Evolutionary conservation across 1,140 invertebrate genomes (phyloP).

Genomic region (Drosophila arawakana): DNA sequence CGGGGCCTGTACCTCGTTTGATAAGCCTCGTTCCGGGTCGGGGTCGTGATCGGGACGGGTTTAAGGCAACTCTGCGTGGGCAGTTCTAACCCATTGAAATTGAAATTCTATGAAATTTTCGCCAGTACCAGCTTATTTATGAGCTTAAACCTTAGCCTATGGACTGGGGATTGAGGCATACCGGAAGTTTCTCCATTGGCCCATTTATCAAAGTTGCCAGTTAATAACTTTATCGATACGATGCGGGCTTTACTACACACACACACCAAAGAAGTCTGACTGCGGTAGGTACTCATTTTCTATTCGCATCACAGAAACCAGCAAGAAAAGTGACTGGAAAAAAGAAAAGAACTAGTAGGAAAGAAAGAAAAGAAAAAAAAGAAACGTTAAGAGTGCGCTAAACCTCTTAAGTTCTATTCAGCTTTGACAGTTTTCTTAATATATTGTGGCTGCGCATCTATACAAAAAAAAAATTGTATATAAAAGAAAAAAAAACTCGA

Average conservation of each 20-base stretch:
- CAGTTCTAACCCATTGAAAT: constrained; percentile 18
- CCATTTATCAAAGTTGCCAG: constrained; percentile 58
- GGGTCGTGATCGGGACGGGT: constrained; percentile 30
- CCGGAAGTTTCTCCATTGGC: constrained; percentile 62
- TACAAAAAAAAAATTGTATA: constrained; percentile 39
- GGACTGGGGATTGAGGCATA: neutral
- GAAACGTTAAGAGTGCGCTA: constrained; percentile 75
- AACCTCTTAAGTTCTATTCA: constrained; percentile 83
- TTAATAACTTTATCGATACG: constrained; percentile 66
- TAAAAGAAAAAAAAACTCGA: constrained; percentile 49
- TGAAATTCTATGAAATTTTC: constrained; percentile 22
- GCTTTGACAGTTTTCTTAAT: constrained; percentile 81
- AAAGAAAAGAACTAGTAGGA: constrained; percentile 37
- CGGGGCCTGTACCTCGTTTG: constrained; percentile 47
- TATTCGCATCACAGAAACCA: constrained; percentile 16
- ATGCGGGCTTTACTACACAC: constrained; percentile 18
- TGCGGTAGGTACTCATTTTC: constrained; percentile 65
- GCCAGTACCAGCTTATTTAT: constrained; percentile 44
- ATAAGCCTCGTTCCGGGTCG: constrained; percentile 45
- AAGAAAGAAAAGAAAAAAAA: constrained; percentile 29
- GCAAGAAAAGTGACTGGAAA: constrained; percentile 23
- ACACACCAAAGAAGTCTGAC: neutral
- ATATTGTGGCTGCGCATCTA: constrained; percentile 71
- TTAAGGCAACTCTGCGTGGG: constrained; percentile 54
- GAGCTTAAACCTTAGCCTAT: constrained; percentile 26